Evolutionary conservation across 2,888 invertebrate genomes (phyloP).

Genomic region (Campoplex capitator): DNA sequence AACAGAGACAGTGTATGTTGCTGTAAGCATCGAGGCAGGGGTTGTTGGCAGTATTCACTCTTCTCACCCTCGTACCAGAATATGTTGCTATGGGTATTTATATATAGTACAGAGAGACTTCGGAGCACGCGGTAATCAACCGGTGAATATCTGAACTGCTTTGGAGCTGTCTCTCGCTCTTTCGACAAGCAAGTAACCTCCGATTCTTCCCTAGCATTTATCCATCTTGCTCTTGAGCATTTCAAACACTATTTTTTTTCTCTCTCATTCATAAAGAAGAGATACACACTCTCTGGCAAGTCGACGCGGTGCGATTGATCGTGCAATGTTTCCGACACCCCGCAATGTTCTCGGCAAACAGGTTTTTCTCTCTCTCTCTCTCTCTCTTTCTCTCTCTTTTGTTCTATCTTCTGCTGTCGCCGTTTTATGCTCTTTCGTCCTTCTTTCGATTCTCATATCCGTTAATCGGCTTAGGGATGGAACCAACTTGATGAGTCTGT

Average conservation of each 20-base stretch:
- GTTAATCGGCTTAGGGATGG: slow-evolving; percentile 16
- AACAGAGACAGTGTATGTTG: slow-evolving; percentile 47
- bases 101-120: slow-evolving; percentile 46
- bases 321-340: slow-evolving; percentile 58
- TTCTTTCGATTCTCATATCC: background rate
- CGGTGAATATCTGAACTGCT: slow-evolving; percentile 84
- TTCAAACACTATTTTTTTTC: slow-evolving; percentile 69
- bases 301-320: slow-evolving; percentile 80
- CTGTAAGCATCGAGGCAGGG: slow-evolving; percentile 53
- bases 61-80: slow-evolving; percentile 50
- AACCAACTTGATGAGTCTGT: slow-evolving; percentile 43
- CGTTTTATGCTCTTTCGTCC: background rate
- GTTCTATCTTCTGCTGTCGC: background rate
- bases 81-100: background rate
- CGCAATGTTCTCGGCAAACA: slow-evolving; percentile 37
- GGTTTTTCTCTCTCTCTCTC: slow-evolving; percentile 10
- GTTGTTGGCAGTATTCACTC: slow-evolving; percentile 54
- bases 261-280: slow-evolving; percentile 84
- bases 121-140: slow-evolving; percentile 83
- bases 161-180: slow-evolving; percentile 72
- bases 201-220: slow-evolving; percentile 61
- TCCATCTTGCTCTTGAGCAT: slow-evolving; percentile 67
- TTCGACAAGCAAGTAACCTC: slow-evolving; percentile 40
- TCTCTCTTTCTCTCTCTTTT: background rate
- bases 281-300: slow-evolving; percentile 70